phyloP scores from a whole-genome alignment of 2,797 vertebrate species.

The Chelonia mydas region DNA sequence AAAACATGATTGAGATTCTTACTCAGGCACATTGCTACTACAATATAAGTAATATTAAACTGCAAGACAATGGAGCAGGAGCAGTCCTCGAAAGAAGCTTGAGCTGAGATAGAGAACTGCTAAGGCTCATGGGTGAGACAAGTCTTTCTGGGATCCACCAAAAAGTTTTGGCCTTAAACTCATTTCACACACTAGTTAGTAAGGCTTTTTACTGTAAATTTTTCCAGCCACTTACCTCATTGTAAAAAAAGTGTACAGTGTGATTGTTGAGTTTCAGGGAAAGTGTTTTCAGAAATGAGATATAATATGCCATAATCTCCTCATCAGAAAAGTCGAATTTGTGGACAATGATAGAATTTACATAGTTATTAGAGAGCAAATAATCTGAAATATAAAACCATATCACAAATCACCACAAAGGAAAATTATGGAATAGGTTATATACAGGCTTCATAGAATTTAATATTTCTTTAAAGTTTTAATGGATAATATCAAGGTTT shows the following conservation, averaged over 20 bases:
- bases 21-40: not conserved
- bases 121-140: not conserved
- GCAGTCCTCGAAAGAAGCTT: not conserved
- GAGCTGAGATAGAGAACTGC: not conserved
- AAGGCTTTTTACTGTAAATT: not conserved
- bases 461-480: not conserved
- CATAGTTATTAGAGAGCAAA: conserved; percentile 97
- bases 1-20: not conserved
- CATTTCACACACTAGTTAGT: not conserved
- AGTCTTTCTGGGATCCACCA: not conserved
- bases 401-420: not conserved
- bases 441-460: not conserved
- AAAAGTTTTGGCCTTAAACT: not conserved
- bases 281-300: conserved; percentile 98
- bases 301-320: conserved; percentile 99
- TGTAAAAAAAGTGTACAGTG: conserved; percentile 99
- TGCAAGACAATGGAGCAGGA: not conserved
- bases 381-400: conserved; percentile 86
- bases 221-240: conserved; percentile 88
- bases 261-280: conserved; percentile 98
- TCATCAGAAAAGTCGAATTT: conserved; percentile 99
- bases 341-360: conserved; percentile 99
- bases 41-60: not conserved
- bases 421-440: not conserved
- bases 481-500: no score